Base-by-base conservation (phyloP, 2,888 invertebrate genomes). In the Heteromurus nitidus region DNA sequence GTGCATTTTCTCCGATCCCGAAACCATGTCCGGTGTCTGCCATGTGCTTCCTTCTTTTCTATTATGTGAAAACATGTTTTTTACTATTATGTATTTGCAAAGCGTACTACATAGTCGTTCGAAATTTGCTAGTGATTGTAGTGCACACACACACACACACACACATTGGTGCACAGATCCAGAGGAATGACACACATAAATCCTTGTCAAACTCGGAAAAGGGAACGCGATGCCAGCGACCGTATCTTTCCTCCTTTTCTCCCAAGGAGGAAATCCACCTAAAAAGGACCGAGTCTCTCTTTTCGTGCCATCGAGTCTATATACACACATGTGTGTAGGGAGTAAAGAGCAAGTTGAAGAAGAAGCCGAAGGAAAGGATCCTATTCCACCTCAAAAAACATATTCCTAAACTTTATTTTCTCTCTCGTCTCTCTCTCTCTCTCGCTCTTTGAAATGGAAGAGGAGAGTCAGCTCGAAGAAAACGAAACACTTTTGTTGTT, bases 141-240 rank as follows among this genome's bases (percentile, higher is more conserved):
- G n/a, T n/a, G n/a, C n/a, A n/a, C n/a, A n/a, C n/a, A n/a, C n/a
- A n/a, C n/a, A n/a, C n/a, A n/a, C n/a, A n/a, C n/a, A n/a, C n/a
- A n/a, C n/a, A n/a, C n/a, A n/a, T n/a, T n/a, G n/a, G n/a, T n/a
- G n/a, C n/a, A n/a, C n/a, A n/a, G 42, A n/a, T 69, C 42, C 65
- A 44, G 44, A 68, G 65, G 80, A 80, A 80, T 80, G 80, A 80
- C 80, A 80, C 73, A 65, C 80, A 80, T 80, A 80, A 80, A 80
- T 80, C 80, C 80, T 80, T 80, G 80, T 80, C 80, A 80, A 73
- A 68, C 44, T 67, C 28, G 62, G 44, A 73, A 70, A 80, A 65
- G 80, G 28, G 80, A 80, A 36, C 73, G 60, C 50, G 80, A 60
- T 68, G 75, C 79, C 70, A 72, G 77, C 65, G 26, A 70, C 77